These are phyloP conservation scores for Apodemus agrarius DNA, from an alignment of 2,797 vertebrate species.

Conservation along the genomic window DNA sequence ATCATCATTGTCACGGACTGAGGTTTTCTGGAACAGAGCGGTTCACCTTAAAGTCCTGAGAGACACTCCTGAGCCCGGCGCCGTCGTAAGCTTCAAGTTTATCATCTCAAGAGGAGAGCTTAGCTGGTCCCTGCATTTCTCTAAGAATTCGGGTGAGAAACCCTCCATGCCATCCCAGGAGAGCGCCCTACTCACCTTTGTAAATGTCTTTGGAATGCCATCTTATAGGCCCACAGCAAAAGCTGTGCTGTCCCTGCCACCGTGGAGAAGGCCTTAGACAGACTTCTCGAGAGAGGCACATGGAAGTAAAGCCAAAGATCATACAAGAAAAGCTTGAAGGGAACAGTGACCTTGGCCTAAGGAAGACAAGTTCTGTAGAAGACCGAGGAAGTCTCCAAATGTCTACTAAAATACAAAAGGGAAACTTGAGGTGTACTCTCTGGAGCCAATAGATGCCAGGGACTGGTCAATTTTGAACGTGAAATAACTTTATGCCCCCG, in stretches of 20 bases:
- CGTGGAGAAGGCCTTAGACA: neutral
- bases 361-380: neutral
- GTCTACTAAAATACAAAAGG: neutral
- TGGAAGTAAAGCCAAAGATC: neutral
- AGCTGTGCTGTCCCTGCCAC: neutral
- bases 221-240: neutral
- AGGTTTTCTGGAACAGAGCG: neutral
- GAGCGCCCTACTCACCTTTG: neutral
- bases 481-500: neutral
- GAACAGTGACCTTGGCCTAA: neutral
- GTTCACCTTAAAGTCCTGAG: neutral
- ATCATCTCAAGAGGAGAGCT: neutral
- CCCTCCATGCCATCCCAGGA: rapidly evolving
- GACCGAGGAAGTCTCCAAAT: neutral
- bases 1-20: neutral
- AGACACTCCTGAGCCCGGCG: neutral
- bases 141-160: neutral
- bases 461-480: neutral
- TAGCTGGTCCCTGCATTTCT: neutral
- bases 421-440: neutral
- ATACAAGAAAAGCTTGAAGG: neutral
- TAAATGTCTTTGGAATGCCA: neutral
- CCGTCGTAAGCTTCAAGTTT: neutral
- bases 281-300: neutral
- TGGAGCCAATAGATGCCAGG: neutral